Evolutionary conservation across 2,888 invertebrate species (phyloP).

Genomic region (Diogma glabrata): DNA sequence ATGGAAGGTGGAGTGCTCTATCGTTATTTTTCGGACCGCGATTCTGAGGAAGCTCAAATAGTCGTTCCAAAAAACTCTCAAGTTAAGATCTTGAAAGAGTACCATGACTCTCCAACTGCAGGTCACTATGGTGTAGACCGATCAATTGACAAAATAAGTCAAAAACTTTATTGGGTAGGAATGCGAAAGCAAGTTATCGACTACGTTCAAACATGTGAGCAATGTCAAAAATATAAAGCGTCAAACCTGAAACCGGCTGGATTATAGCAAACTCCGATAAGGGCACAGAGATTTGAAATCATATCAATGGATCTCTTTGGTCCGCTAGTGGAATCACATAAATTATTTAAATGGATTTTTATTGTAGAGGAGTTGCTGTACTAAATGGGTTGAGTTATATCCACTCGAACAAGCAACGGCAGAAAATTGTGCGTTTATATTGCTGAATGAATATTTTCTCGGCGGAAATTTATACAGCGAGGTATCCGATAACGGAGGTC

Average conservation of each 20-base stretch:
- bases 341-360: slow-evolving; percentile 21
- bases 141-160: slow-evolving; percentile 18
- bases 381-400: no score
- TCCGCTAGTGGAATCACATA: slow-evolving; percentile 18
- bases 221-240: slow-evolving; percentile 26
- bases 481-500: slow-evolving; percentile 30
- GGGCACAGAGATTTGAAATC: no score
- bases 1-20: slow-evolving; percentile 20
- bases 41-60: slow-evolving; percentile 10
- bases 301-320: slow-evolving; percentile 27
- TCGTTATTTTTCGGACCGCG: slow-evolving; percentile 14
- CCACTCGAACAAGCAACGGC: no score
- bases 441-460: no score
- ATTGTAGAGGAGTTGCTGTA: slow-evolving; percentile 20
- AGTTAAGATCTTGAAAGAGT: slow-evolving; percentile 13
- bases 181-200: slow-evolving; percentile 22
- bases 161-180: slow-evolving; percentile 22
- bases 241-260: slow-evolving; percentile 27
- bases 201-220: slow-evolving; percentile 23
- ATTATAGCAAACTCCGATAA: slow-evolving; percentile 24
- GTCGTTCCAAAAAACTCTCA: slow-evolving; percentile 16
- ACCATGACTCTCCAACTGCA: slow-evolving; percentile 19
- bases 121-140: slow-evolving; percentile 23
- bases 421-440: no score
- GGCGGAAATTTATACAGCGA: no score